These are phyloP conservation scores for Athalia rosae DNA, from an alignment of 2,888 invertebrate species.

Conservation along the genomic window DNA sequence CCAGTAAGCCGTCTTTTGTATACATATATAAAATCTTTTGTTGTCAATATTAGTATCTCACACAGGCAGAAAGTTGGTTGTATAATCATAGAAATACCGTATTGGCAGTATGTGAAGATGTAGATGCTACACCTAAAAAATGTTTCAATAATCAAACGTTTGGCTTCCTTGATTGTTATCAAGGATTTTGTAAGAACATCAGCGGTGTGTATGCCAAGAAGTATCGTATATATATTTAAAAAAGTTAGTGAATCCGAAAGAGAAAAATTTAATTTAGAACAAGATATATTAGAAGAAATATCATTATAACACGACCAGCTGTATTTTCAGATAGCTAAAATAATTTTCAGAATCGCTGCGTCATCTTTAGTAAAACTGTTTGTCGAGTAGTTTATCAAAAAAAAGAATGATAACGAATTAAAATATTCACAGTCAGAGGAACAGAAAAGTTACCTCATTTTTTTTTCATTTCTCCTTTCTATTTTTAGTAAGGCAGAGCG, in stretches of 20 bases:
- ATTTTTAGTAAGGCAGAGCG: constrained; percentile 67
- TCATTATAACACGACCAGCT: too few species aligned
- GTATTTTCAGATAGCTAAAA: too few species aligned
- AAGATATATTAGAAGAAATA: too few species aligned
- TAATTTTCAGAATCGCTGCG: too few species aligned
- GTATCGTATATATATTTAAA: constrained; percentile 13
- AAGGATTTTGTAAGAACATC: constrained; percentile 18
- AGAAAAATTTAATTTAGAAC: too few species aligned
- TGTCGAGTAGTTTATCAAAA: too few species aligned
- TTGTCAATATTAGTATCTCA: too few species aligned
- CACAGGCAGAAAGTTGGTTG: not conserved
- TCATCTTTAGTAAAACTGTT: too few species aligned
- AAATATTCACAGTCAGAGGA: constrained; percentile 36
- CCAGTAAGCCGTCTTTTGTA: not conserved
- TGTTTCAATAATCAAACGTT: not conserved
- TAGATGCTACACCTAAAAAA: constrained; percentile 24
- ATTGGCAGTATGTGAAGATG: constrained; percentile 40
- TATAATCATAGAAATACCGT: constrained; percentile 9
- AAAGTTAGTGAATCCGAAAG: too few species aligned
- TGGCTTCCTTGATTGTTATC: not conserved
- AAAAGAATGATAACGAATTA: not conserved
- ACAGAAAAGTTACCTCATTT: constrained; percentile 28
- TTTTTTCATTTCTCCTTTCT: constrained; percentile 49
- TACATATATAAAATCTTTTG: not conserved
- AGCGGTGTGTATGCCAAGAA: constrained; percentile 6